Percentiles rank a stretch among this genome's conserved stretches.
phyloP scores from a whole-genome alignment of 1,140 invertebrate species.

The Drosophila ironensis region DNA sequence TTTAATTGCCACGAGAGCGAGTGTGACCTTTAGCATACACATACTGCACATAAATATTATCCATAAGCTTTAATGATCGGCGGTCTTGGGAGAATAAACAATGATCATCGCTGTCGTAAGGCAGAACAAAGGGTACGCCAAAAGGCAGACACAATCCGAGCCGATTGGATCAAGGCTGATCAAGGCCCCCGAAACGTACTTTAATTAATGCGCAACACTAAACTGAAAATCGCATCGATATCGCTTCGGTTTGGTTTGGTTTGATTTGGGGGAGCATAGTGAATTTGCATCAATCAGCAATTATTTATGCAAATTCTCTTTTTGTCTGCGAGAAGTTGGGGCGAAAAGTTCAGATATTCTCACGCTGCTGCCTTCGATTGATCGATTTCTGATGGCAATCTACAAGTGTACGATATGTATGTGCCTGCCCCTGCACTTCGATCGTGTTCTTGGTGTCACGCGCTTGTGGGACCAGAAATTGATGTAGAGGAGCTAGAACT shows the following conservation, averaged over 20 bases:
- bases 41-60: slow-evolving; percentile 35
- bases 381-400: slow-evolving; percentile 49
- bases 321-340: too few relatives aligned
- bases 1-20: slow-evolving; percentile 48
- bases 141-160: neutral
- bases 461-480: slow-evolving; percentile 29
- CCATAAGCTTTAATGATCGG: slow-evolving; percentile 49
- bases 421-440: slow-evolving; percentile 27
- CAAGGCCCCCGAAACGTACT: slow-evolving; percentile 14
- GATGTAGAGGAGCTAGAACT: neutral
- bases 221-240: slow-evolving; percentile 12
- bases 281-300: slow-evolving; percentile 71
- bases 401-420: neutral
- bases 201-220: slow-evolving; percentile 44
- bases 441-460: slow-evolving; percentile 59
- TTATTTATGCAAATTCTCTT: slow-evolving; percentile 71
- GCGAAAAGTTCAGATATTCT: slow-evolving; percentile 49
- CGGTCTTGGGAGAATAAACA: slow-evolving; percentile 35
- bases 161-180: slow-evolving; percentile 33
- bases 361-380: slow-evolving; percentile 49
- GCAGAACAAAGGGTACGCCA: slow-evolving; percentile 31
- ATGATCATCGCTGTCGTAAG: slow-evolving; percentile 61
- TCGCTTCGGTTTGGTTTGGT: neutral
- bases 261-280: slow-evolving; percentile 8
- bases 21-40: slow-evolving; percentile 61